Conservation (phyloP, 1,140 invertebrate species). For the Zaprionus davidi region DNA sequence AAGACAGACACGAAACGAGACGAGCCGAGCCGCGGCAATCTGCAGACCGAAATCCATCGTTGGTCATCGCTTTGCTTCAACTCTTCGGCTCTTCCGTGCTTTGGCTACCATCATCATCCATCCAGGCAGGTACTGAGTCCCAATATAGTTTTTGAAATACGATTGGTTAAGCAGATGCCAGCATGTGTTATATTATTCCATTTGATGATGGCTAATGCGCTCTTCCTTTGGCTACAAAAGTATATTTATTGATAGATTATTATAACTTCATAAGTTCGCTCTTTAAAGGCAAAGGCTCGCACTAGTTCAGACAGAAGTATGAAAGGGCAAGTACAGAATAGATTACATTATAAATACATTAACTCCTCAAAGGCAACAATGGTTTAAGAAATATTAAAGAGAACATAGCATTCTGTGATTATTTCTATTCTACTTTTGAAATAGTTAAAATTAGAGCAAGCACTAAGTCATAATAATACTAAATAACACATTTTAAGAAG, state of each 20-base stretch:
- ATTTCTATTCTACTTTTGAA: no score
- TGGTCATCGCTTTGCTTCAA: slow-evolving; percentile 12
- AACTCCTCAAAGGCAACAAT: neutral
- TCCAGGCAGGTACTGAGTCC: slow-evolving; percentile 29
- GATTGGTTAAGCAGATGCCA: slow-evolving; percentile 49
- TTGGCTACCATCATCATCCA: slow-evolving; percentile 39
- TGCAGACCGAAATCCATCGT: slow-evolving; percentile 41
- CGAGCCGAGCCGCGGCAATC: slow-evolving; percentile 17
- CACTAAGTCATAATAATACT: no score
- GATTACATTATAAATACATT: neutral
- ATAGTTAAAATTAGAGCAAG: neutral
- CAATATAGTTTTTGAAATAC: slow-evolving; percentile 46
- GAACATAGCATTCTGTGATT: no score
- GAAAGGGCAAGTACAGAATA: neutral
- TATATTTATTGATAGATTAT: slow-evolving; percentile 5
- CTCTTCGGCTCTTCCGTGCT: slow-evolving; percentile 3
- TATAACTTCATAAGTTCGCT: neutral
- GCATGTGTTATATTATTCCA: slow-evolving; percentile 44
- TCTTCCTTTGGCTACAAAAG: slow-evolving; percentile 16
- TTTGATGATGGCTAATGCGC: slow-evolving; percentile 39
- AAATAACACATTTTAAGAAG: no score
- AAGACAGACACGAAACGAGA: slow-evolving; percentile 23
- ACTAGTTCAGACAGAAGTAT: neutral
- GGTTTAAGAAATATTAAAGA: neutral
- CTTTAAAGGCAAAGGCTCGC: neutral